Conservation (phyloP, 2,888 invertebrate genomes). For the Drosophila cyrtoloma region DNA sequence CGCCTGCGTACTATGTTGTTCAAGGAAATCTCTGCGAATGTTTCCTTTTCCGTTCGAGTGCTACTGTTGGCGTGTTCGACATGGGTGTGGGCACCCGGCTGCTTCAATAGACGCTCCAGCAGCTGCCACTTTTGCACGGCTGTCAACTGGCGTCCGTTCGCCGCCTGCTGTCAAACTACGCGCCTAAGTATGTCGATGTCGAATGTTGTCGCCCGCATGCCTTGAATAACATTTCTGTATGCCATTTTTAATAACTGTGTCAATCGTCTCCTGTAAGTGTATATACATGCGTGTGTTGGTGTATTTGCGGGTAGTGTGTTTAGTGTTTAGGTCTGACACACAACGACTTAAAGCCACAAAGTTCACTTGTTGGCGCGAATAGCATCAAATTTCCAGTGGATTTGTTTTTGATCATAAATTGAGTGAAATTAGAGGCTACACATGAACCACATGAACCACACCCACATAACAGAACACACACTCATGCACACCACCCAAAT, state of each 20-base stretch:
- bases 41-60: slow-evolving; percentile 75
- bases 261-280: slow-evolving; percentile 37
- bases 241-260: slow-evolving; percentile 74
- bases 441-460: slow-evolving; percentile 16
- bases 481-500: slow-evolving; percentile 9
- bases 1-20: slow-evolving; percentile 40
- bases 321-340: neutral
- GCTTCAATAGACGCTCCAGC: slow-evolving; percentile 30
- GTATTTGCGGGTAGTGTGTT: neutral
- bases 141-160: slow-evolving; percentile 56
- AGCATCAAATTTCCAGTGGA: slow-evolving; percentile 15
- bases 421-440: slow-evolving; percentile 59
- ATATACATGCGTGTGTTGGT: neutral
- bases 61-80: slow-evolving; percentile 64
- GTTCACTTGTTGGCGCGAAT: slow-evolving; percentile 31
- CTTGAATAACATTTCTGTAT: slow-evolving; percentile 57
- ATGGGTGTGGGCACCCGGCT: slow-evolving; percentile 41
- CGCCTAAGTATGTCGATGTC: slow-evolving; percentile 73
- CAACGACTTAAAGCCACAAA: slow-evolving; percentile 23
- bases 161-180: slow-evolving; percentile 59
- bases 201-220: slow-evolving; percentile 53
- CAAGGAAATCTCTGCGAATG: slow-evolving; percentile 72
- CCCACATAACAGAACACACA: slow-evolving; percentile 4
- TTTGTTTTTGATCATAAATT: slow-evolving; percentile 31
- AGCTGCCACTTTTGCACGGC: slow-evolving; percentile 66